Base-by-base conservation (phyloP, 2,797 vertebrate genomes). In the Cheirogaleus major region DNA sequence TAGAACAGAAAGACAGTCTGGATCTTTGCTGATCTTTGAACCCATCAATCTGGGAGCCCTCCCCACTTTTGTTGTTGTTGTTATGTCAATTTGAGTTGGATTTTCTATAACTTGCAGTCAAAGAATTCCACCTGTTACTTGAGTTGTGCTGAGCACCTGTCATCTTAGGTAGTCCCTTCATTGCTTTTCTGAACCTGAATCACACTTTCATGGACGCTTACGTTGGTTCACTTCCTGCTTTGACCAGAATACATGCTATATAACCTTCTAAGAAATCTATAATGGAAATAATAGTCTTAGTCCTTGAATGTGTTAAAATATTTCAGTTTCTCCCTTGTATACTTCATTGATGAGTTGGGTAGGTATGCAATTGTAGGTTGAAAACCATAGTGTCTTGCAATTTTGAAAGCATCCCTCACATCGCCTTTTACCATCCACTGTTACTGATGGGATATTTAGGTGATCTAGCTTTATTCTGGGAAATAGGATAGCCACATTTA, bases 401-500 rank as follows among this genome's bases (percentile, higher is more conserved):
- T 79, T 89, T 84, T 96, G 25, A 91, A 95, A 79, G 52, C 23
- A 83, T 41, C 43, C 13, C 27, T 95, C 27, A 52, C 38, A 69
- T 23, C 86, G 17, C 35, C 59, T 83, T 63, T 90, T 85, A 72
- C 32, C 4, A 82, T 41, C n/a, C 22, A 23, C 27, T 48, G 14
- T 52, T 50, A 35, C 2, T 10, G 63, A 81, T 35, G 43, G 15
- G 23, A 43, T 81, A 48, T 70, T 45, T 89, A 38, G 55, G 45
- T 17, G 32, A 76, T 38, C 35, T 52, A 2, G 35, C 27, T 82
- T 86, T 78, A 82, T 57, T 91, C 82, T 76, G 65, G 73, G 76
- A 69, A 89, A 63, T 61, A 43, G 30, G 6, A 59, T 48, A 82
- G 50, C 57, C 55, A 72, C 11, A 43, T 43, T 55, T 93, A 87